phyloP scores from a whole-genome alignment of 2,797 vertebrate genomes.

The Artibeus jamaicensis region DNA sequence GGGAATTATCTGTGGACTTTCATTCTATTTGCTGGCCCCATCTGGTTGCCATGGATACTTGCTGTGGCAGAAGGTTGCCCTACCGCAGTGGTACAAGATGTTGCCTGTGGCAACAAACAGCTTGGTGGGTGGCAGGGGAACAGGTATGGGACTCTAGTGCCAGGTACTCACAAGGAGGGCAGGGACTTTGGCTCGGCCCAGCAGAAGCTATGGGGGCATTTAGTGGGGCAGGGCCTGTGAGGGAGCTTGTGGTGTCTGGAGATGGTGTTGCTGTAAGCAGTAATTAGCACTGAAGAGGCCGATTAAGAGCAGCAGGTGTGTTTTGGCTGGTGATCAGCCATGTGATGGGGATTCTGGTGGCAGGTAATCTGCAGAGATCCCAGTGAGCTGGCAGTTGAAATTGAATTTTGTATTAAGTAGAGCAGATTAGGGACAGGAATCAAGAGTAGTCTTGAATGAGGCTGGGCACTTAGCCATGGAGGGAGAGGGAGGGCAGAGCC shows the following conservation, averaged over 20 bases:
- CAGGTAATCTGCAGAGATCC: neutral
- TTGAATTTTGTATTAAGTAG: neutral
- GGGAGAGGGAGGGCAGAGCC: neutral
- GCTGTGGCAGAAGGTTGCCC: conserved; percentile 59
- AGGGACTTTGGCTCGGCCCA: neutral
- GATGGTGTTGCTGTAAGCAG: neutral
- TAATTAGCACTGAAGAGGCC: neutral
- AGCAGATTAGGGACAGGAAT: neutral
- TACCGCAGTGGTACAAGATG: conserved; percentile 31
- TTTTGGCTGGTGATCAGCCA: neutral
- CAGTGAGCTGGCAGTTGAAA: neutral
- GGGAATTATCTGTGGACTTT: conserved; percentile 62
- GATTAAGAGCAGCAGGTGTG: neutral
- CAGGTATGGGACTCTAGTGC: neutral
- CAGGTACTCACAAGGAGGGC: neutral
- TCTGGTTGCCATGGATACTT: conserved; percentile 73
- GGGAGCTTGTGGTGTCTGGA: neutral
- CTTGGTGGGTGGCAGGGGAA: conserved; percentile 26
- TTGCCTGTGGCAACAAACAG: conserved; percentile 65
- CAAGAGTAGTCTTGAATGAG: neutral
- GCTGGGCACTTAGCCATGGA: neutral
- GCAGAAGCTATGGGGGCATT: neutral
- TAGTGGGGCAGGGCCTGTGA: neutral
- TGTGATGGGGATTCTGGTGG: neutral
- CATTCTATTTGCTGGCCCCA: conserved; percentile 58